A percentile compares a stretch with the other conserved stretches of the same genome.
Conservation (phyloP, 2,888 invertebrate species). For the Miltochrista miniata region DNA sequence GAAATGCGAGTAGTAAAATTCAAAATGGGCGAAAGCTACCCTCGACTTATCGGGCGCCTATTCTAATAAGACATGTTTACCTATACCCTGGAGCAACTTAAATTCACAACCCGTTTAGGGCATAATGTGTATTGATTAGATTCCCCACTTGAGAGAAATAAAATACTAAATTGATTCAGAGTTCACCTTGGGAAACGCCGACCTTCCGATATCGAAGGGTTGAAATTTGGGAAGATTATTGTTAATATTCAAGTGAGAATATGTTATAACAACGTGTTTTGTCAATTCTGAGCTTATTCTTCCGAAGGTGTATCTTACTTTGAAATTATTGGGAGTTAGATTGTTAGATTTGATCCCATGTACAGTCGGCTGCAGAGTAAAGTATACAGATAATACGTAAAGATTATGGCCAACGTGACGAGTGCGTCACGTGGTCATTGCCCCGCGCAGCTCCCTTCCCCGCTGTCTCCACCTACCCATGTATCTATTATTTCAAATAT, state of each 20-base stretch:
- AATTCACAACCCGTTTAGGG: slow-evolving; percentile 23
- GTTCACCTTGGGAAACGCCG: slow-evolving; percentile 17
- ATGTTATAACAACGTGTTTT: background rate
- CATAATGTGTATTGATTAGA: slow-evolving; percentile 38
- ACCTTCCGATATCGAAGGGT: slow-evolving; percentile 1
- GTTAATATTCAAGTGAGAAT: background rate
- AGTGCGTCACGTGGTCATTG: too few species aligned
- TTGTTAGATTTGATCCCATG: too few species aligned
- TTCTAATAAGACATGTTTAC: slow-evolving; percentile 38
- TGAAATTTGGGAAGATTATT: slow-evolving; percentile 9
- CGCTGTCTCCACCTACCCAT: too few species aligned
- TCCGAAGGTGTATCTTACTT: too few species aligned
- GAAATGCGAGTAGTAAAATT: too few species aligned
- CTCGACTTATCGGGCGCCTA: slow-evolving; percentile 36
- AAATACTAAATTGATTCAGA: slow-evolving; percentile 35
- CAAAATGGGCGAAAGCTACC: slow-evolving; percentile 17
- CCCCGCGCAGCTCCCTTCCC: too few species aligned
- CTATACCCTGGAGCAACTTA: slow-evolving; percentile 31
- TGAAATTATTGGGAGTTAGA: too few species aligned
- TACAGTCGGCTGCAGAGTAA: too few species aligned
- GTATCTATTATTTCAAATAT: too few species aligned
- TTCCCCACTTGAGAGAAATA: slow-evolving; percentile 30
- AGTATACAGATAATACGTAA: too few species aligned
- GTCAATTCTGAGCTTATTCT: too few species aligned
- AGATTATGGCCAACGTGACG: too few species aligned